Percentiles rank a stretch among this genome's conserved stretches.
Evolutionary conservation across 2,888 invertebrate genomes (phyloP).

Genomic region (Priocnemis perturbator): DNA sequence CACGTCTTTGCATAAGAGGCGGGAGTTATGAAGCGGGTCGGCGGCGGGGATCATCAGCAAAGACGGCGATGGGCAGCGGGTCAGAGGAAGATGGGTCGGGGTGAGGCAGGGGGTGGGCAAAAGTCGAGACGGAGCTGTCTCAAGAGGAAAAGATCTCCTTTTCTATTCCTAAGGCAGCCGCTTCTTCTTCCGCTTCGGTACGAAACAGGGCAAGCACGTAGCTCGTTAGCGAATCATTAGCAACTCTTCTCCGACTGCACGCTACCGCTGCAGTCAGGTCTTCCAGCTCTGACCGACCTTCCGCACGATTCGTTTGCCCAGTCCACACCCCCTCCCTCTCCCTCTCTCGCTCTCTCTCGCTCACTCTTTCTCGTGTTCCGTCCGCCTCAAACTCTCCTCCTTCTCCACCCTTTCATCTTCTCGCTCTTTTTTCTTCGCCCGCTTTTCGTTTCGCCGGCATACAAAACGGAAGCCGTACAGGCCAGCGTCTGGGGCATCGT

Average conservation of each 20-base stretch:
- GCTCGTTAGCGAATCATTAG: conserved; percentile 71
- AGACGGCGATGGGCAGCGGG: background rate
- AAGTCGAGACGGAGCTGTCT: conserved; percentile 28
- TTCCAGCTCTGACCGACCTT: conserved; percentile 25
- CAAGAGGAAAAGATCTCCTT: conserved; percentile 39
- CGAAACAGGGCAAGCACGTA: conserved; percentile 62
- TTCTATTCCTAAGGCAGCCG: conserved; percentile 31
- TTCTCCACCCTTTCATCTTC: background rate
- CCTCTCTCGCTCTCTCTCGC: conserved; percentile 11
- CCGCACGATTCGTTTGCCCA: conserved; percentile 16
- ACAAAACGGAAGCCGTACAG: background rate
- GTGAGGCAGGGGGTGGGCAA: conserved; percentile 1
- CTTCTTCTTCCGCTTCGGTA: conserved; percentile 33
- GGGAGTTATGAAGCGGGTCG: background rate
- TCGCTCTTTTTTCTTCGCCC: conserved; percentile 5
- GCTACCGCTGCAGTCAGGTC: conserved; percentile 36
- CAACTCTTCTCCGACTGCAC: conserved; percentile 55
- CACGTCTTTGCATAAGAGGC: too few species aligned
- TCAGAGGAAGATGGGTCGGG: background rate
- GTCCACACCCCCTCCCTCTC: background rate
- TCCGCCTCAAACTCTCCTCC: background rate
- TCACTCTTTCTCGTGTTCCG: conserved; percentile 12
- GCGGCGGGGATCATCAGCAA: background rate
- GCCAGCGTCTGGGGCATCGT: background rate
- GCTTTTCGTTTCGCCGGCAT: conserved; percentile 8